Base-by-base conservation (phyloP, 35 echinoderm and acorn worm species). In the Diadema setosum region DNA sequence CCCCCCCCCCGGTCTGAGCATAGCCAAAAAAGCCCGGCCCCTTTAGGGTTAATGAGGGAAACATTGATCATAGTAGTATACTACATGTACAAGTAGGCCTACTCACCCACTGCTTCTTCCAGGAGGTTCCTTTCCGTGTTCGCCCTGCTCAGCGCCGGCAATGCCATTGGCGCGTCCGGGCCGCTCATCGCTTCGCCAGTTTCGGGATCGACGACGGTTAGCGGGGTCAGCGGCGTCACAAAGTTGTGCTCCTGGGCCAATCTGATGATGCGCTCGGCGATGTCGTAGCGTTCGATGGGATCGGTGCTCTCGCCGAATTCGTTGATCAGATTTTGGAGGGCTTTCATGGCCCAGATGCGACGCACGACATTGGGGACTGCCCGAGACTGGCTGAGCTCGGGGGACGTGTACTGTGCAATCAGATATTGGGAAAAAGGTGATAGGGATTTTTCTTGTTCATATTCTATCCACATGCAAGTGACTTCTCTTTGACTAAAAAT, bases 301-400 rank as follows among this genome's bases (percentile, higher is more conserved):
- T 97, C 91, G 15, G 88, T 70, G 5, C 91, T 93, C 27, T 87
- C 41, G 48, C 90, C 92, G 82, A 90, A 97, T 74, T 93, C 48
- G 27, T 93, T 81, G 9, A 97, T 90, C 39, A 97, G 73, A 27
- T 88, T 84, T 52, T 91, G 57, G 0, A 97, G 75, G 16, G 75
- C 83, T 63, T 88, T 87, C 37, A 93, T 70, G 17, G 95, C 86
- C 95, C 95, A 97, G 14, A 97, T 94, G 6, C 87, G 89, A 50
- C 90, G 87, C 2, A 97, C 88, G 17, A 97, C 95, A 67, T 88
- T 70, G 12, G 39, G 70, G 3, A 93, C 91, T 16, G 91, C 78
- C 15, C 80, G 81, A 3, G 81, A 40, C 18, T 61, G 61, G 23
- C 43, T 81, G 26, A 97, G 65, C 27, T 93, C 95, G 30, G 86